Conservation (phyloP, 2,888 invertebrate species). For the Neoascia interrupta region DNA sequence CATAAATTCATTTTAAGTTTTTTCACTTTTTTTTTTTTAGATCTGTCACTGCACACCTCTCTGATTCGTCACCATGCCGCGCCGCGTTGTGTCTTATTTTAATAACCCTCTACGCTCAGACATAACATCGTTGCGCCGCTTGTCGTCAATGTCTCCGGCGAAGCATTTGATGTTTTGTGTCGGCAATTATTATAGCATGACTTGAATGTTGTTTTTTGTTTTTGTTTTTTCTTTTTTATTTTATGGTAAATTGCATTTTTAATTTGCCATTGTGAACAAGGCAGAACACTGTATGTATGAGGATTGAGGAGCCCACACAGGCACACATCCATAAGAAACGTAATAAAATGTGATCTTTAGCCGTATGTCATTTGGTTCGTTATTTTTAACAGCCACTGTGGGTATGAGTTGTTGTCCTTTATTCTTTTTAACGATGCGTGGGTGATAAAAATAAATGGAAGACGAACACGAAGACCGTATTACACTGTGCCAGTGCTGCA, state of each 20-base stretch:
- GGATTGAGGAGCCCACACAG: conserved; percentile 43
- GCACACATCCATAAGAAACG: conserved; percentile 1
- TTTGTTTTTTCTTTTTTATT: too few relatives aligned
- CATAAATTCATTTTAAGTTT: conserved; percentile 30
- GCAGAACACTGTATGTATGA: conserved; percentile 16
- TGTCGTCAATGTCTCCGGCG: conserved; percentile 25
- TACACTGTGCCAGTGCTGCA: neutral
- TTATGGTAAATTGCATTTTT: conserved; percentile 55
- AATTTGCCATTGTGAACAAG: conserved; percentile 46
- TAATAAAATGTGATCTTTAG: conserved; percentile 35
- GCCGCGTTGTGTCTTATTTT: neutral
- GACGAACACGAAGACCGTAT: conserved; percentile 1
- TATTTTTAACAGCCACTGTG: conserved; percentile 23
- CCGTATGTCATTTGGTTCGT: neutral
- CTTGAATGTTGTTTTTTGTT: conserved; percentile 17
- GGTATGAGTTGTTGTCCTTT: neutral
- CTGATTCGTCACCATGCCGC: neutral
- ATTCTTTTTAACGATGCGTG: conserved; percentile 13
- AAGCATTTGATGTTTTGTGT: conserved; percentile 33
- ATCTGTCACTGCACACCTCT: neutral
- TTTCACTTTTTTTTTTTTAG: neutral
- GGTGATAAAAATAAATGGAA: conserved; percentile 30
- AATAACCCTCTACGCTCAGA: conserved; percentile 7
- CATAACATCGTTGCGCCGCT: too few relatives aligned
- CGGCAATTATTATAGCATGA: conserved; percentile 35